Base-by-base conservation (phyloP, 37 sponge, comb jelly and placozoan genomes). In the Cliona cf. orientalis region DNA sequence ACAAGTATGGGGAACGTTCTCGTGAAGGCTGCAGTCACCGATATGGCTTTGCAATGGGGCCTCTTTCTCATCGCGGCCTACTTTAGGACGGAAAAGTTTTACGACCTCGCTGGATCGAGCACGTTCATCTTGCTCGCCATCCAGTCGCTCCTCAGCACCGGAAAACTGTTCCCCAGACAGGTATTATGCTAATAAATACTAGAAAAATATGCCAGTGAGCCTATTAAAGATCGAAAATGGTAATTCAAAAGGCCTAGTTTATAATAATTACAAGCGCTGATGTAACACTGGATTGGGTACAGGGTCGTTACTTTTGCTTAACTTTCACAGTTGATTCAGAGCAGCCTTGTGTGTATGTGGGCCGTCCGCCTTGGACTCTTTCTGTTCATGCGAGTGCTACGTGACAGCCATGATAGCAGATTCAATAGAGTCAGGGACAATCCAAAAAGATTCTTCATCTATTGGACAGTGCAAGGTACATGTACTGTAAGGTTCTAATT, bases 381-480 rank as follows among this genome's bases (percentile, higher is more conserved):
- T 80, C 80, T 98, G 39, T 86, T 98, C 39, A 46, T 64, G 34
- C 78, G 99, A 25, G 81, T 91, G 1, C 33, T 98, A 44, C 66
- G 80, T 64, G 70, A 60, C n/a, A 94, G 96, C 2, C 78, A 69
- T 3, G 96, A 95, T 57, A 85, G 87, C 28, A 82, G 99, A 14
- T 98, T 98, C 79, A 80, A 88, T 35, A 81, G 84, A 59, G 84
- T 91, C 46, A 86, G 80, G 67, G 66, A 36, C n/a, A 91, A 91
- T 53, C 99, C 99, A 17, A 46, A 38, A 1, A 39, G 28, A 4
- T 93, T 95, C 46, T 81, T 98, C 78, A 0, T 93, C 22, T 87
- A 77, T 84, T 98, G 99, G 99, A 83, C 87, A 36, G 55, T 97
- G 60, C 97, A 97, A 90, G 92, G 92, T 91, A 35, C 12, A 46